Evolutionary conservation across 2,797 vertebrate species (phyloP), one percentile per base, ranked within the genome.

Genomic region (Poecile montanus): DNA sequence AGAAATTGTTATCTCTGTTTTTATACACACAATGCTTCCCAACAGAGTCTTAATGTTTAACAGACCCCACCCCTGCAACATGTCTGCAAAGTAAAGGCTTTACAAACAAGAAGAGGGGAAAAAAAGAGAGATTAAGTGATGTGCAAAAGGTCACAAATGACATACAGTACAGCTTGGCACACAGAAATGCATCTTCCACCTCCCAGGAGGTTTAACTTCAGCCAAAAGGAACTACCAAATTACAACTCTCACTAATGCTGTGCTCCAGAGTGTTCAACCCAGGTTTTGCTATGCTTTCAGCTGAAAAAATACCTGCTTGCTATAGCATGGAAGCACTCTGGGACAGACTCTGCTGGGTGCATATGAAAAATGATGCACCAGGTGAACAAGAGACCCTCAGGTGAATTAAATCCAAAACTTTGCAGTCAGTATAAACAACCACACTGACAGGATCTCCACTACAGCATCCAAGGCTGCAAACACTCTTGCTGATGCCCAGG

Each of bases 81-180:
- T 12, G 44, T 34, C 32, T 34, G 44, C 16, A 72, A 76, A 81
- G 48, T 3, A 68, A 77, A 45, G 16, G 20, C 45, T 79, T 84
- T 53, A 16, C 44, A 75, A 88, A 66, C 22, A 63, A 53, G 12
- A 18, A 38, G 19, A 1, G 15, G 12, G 22, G 5, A 9, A 0
- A 0, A 2, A 9, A 17, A 40, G 3, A 62, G 19, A 61, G 12
- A 65, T 70, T 40, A 60, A 79, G 9, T 27, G 38, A 92, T 16
- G 13, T 60, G n/a, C n/a, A 89, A 68, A 91, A 89, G 21, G 40
- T 92, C 48, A 61, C 13, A n/a, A 81, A 88, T 16, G 23, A 44
- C 1, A 1, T 32, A 17, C 0, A 0, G 14, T 4, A 51, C 30
- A 58, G 16, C 23, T 26, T 22, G 17, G 26, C 40, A 51, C 6